Evolutionary conservation across 1,140 invertebrate genomes (phyloP), one percentile per base, ranked within the genome.

Genomic region (Plectrocnemia conspersa): DNA sequence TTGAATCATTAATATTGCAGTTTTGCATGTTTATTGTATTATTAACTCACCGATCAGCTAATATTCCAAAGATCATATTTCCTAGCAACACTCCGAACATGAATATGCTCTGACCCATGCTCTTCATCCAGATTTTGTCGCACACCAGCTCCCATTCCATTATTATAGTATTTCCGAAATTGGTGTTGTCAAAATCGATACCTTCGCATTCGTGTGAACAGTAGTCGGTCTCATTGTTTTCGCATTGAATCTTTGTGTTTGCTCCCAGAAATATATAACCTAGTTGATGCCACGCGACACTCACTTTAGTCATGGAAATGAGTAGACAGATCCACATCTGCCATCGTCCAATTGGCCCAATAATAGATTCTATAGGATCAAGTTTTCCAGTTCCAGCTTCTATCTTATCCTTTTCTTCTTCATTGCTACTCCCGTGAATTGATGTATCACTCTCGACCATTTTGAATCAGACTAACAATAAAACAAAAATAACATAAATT

Each of bases 81-180:
- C 74, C 74, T 19, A 85, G 68, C 21, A 89, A 76, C 36, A 89
- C 81, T 3, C 86, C 88, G 5, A 84, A 67, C 86, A 89, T 89
- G 40, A 86, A 86, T 16, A 83, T 76, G 1, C 82, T 82, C 64
- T 90, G 86, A 1, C 81, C 82, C 2, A 89, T 63, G 67, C 84
- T 85, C 10, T 81, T 79, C 40, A 88, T 66, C 66, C 82, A 81
- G 15, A 69, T 65, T 50, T 69, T 73, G 2, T 79, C 73, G 47
- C 88, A 90, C 0, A 86, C 79, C 5, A 90, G 74, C 66, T 88
- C 68, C 85, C 86, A 90, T 74, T 89, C 78, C 0, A 81, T 84
- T 16, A 82, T 69, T 4, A 88, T 86, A 0, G 85, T 88, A 58
- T 85, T 78, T 16, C 78, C 67, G 63, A 90, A 90, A 18, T 81